These are phyloP conservation scores for Drosophila micromelanica DNA, from an alignment of 1,140 invertebrate species.

Conservation along the genomic window DNA sequence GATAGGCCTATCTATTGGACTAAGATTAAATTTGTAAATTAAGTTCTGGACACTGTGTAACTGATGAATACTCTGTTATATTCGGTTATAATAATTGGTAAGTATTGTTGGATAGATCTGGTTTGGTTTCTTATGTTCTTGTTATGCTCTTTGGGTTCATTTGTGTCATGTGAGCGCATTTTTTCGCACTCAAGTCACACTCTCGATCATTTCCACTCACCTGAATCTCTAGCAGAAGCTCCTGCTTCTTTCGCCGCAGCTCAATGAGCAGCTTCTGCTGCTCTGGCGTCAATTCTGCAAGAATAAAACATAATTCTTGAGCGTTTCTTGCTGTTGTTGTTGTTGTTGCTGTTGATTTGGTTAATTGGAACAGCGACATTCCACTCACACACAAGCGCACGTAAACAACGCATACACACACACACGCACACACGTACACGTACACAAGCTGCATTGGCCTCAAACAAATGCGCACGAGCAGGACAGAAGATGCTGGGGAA, in stretches of 20 bases:
- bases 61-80: too few relatives aligned
- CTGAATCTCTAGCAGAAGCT: conserved; percentile 96
- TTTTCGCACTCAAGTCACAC: too few relatives aligned
- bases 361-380: conserved; percentile 60
- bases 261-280: conserved; percentile 95
- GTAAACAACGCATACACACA: conserved; percentile 14
- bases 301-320: conserved; percentile 89
- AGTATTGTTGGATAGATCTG: too few relatives aligned
- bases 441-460: conserved; percentile 30
- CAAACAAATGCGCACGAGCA: conserved; percentile 28
- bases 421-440: conserved; percentile 24
- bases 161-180: too few relatives aligned
- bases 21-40: too few relatives aligned
- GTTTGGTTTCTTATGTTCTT: too few relatives aligned
- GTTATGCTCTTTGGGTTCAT: too few relatives aligned
- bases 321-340: conserved; percentile 73
- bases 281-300: conserved; percentile 95
- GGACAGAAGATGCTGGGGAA: conserved; percentile 39
- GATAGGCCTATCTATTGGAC: too few relatives aligned
- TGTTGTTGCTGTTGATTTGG: conserved; percentile 41
- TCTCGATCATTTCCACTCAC: conserved; percentile 86
- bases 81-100: too few relatives aligned
- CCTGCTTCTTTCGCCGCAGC: conserved; percentile 94
- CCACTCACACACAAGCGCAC: conserved; percentile 35
- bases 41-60: too few relatives aligned